phyloP scores from a whole-genome alignment of 2,113 vertebrate species.

The Indicator maculatus region DNA sequence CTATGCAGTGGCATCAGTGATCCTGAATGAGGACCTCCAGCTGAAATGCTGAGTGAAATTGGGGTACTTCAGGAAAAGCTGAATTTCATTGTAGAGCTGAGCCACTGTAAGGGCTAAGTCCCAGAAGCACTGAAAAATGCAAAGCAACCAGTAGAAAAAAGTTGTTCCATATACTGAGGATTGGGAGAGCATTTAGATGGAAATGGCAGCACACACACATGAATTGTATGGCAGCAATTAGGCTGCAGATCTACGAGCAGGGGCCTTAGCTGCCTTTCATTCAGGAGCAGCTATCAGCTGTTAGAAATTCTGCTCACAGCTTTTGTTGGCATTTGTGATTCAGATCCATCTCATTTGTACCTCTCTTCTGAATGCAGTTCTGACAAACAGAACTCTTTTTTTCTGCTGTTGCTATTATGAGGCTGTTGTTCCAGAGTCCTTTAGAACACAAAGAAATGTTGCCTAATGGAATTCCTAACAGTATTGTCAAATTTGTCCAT shows the following conservation, averaged over 20 bases:
- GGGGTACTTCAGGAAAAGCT: neutral
- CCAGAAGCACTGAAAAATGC: neutral
- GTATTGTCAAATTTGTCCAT: slow-evolving; percentile 33
- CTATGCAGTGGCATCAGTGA: neutral
- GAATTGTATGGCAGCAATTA: neutral
- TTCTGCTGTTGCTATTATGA: neutral
- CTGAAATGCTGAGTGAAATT: neutral
- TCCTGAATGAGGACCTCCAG: neutral
- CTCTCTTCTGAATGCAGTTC: slow-evolving; percentile 10
- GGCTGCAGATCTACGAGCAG: neutral
- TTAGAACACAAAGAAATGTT: slow-evolving; percentile 39
- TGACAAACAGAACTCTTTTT: neutral
- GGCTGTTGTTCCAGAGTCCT: slow-evolving; percentile 30
- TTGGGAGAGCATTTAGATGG: neutral
- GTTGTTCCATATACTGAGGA: neutral
- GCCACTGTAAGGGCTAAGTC: neutral
- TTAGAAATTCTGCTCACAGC: slow-evolving; percentile 37
- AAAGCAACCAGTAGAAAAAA: neutral
- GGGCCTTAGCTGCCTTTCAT: neutral
- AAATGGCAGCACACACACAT: neutral
- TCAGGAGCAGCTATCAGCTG: neutral
- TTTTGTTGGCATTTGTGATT: slow-evolving; percentile 16
- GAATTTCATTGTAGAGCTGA: neutral
- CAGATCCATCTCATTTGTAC: slow-evolving; percentile 19
- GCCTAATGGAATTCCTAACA: slow-evolving; percentile 8